These are phyloP conservation scores for Caerostris extrusa DNA, from an alignment of 1,140 invertebrate species.

Conservation along the genomic window DNA sequence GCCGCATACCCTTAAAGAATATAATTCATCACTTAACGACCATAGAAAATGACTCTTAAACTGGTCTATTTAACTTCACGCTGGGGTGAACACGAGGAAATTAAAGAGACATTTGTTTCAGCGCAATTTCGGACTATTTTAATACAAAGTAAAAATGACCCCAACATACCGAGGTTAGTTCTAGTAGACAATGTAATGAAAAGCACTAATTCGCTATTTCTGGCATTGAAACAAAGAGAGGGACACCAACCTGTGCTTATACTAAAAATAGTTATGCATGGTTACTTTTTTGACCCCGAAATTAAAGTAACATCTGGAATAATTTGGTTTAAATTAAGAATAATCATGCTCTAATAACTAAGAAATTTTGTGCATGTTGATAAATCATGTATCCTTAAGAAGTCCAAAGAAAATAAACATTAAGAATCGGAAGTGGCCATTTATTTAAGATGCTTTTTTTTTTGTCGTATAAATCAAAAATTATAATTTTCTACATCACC, in stretches of 20 bases:
- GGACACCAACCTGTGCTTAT: no score
- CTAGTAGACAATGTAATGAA: background rate
- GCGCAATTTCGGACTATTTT: background rate
- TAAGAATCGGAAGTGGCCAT: no score
- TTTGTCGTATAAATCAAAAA: no score
- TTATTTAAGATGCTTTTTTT: no score
- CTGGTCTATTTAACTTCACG: conserved; percentile 64
- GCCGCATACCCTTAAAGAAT: conserved; percentile 3
- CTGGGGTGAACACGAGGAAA: conserved; percentile 12
- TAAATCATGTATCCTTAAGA: background rate
- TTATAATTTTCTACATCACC: no score
- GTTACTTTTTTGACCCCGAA: background rate
- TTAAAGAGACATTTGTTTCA: conserved; percentile 61
- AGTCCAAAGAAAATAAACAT: background rate
- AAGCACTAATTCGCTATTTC: background rate
- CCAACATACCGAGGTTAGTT: background rate
- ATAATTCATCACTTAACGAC: conserved; percentile 38
- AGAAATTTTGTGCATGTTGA: background rate
- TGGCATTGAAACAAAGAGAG: background rate
- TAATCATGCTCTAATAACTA: background rate
- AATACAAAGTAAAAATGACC: conserved; percentile 51
- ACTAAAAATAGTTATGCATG: background rate
- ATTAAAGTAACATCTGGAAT: background rate
- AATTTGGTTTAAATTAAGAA: background rate
- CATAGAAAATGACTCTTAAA: conserved; percentile 38